A percentile compares a stretch with the other conserved stretches of the same genome.
phyloP scores from a whole-genome alignment of 2,888 invertebrate genomes.

The Thereva nobilitata region DNA sequence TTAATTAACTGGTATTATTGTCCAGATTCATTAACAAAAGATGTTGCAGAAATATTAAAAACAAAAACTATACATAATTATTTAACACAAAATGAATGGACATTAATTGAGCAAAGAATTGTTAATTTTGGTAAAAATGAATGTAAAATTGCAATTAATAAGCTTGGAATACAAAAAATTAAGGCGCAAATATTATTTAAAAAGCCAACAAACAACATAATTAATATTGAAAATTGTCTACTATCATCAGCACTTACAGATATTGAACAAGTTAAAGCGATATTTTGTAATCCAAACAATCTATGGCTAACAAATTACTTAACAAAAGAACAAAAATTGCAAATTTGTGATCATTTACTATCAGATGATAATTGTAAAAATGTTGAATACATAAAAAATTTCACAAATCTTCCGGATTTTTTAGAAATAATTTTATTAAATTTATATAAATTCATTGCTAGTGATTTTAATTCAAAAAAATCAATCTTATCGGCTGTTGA shows the following conservation, averaged over 20 bases:
- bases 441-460: slow-evolving; percentile 45
- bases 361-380: slow-evolving; percentile 34
- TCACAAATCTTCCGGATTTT: slow-evolving; percentile 47
- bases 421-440: slow-evolving; percentile 48
- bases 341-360: slow-evolving; percentile 42
- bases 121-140: slow-evolving; percentile 53
- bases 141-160: slow-evolving; percentile 51
- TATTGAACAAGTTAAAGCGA: slow-evolving; percentile 43
- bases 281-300: slow-evolving; percentile 43
- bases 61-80: slow-evolving; percentile 47
- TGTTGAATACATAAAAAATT: slow-evolving; percentile 28
- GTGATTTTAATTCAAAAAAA: slow-evolving; percentile 43
- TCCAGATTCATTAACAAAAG: slow-evolving; percentile 49
- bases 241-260: slow-evolving; percentile 43
- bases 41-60: slow-evolving; percentile 21
- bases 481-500: slow-evolving; percentile 44
- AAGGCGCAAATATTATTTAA: slow-evolving; percentile 45
- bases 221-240: slow-evolving; percentile 40
- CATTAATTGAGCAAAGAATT: slow-evolving; percentile 53
- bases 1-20: slow-evolving; percentile 51
- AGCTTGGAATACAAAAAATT: slow-evolving; percentile 49
- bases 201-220: slow-evolving; percentile 36
- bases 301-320: slow-evolving; percentile 48
- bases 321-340: slow-evolving; percentile 47
- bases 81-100: slow-evolving; percentile 52